Conservation (phyloP, 2,888 invertebrate species). For the Stenotaenia linearis region DNA sequence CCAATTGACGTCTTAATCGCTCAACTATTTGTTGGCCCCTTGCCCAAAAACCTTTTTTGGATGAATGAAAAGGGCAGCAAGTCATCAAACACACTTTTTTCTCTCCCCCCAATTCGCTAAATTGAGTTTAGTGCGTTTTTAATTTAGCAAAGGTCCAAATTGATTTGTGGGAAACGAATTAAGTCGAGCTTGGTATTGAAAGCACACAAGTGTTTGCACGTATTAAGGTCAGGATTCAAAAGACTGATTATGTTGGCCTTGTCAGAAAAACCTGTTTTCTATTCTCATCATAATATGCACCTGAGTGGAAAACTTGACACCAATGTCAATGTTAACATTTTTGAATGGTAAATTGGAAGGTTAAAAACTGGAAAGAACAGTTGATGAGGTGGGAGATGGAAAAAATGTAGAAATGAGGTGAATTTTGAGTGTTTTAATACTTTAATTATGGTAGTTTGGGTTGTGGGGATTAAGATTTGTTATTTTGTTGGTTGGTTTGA, state of each 20-base stretch:
- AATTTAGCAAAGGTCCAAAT: not conserved
- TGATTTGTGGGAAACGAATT: conserved; percentile 10
- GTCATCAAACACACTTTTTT: not conserved
- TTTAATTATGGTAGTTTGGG: too few relatives aligned
- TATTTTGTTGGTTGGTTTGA: too few relatives aligned
- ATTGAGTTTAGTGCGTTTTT: not conserved
- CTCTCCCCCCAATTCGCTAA: not conserved
- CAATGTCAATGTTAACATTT: conserved; percentile 26
- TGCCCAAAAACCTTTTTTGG: not conserved
- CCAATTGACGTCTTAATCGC: not conserved
- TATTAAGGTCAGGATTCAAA: conserved; percentile 14
- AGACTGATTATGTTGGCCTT: conserved; percentile 17
- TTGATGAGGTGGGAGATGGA: too few relatives aligned
- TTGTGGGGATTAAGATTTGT: too few relatives aligned
- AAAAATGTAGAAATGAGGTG: too few relatives aligned
- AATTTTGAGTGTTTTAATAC: not conserved
- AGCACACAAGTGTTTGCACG: not conserved
- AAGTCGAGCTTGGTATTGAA: not conserved
- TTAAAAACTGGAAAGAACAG: too few relatives aligned
- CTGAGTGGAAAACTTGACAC: conserved; percentile 26
- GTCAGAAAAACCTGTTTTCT: conserved; percentile 24
- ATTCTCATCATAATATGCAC: conserved; percentile 16
- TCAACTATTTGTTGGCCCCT: not conserved
- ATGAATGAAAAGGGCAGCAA: conserved; percentile 10
- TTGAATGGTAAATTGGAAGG: conserved; percentile 1